phyloP scores from a whole-genome alignment of 2,888 invertebrate species.

The Aphidius colemani region DNA sequence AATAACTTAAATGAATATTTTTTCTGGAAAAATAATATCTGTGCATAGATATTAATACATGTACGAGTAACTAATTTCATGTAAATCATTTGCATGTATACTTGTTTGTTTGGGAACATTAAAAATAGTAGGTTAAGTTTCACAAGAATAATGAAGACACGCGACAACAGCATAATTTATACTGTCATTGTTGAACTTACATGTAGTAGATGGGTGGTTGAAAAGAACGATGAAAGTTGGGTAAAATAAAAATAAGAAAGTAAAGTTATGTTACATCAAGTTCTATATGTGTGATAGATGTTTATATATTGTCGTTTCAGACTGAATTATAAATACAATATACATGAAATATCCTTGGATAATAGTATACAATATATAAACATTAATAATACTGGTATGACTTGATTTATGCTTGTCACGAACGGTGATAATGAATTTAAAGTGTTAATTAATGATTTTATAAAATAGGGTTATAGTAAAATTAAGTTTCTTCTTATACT shows the following conservation, averaged over 20 bases:
- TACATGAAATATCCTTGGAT: slow-evolving; percentile 15
- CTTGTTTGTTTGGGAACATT: slow-evolving; percentile 34
- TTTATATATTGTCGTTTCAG: background rate
- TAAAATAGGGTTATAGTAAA: too few relatives aligned
- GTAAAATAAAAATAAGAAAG: background rate
- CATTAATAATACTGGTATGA: slow-evolving; percentile 32
- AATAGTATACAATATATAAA: slow-evolving; percentile 15
- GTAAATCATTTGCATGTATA: slow-evolving; percentile 32
- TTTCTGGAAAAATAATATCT: background rate
- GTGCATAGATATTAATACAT: slow-evolving; percentile 4
- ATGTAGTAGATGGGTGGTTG: too few relatives aligned
- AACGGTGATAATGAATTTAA: slow-evolving; percentile 37
- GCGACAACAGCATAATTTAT: slow-evolving; percentile 35
- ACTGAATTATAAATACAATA: background rate
- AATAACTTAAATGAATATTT: too few relatives aligned
- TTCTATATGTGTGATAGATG: background rate
- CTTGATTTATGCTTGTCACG: slow-evolving; percentile 25
- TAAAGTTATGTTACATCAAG: background rate
- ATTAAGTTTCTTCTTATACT: too few relatives aligned
- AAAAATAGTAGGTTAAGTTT: slow-evolving; percentile 15
- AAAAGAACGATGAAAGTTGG: too few relatives aligned
- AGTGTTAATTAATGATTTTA: slow-evolving; percentile 34
- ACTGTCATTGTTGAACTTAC: slow-evolving; percentile 10
- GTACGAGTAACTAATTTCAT: slow-evolving; percentile 32
- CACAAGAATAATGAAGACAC: slow-evolving; percentile 1